These are phyloP conservation scores for Sebastes minor DNA, from an alignment of 2,797 vertebrate species.

Conservation along the genomic window DNA sequence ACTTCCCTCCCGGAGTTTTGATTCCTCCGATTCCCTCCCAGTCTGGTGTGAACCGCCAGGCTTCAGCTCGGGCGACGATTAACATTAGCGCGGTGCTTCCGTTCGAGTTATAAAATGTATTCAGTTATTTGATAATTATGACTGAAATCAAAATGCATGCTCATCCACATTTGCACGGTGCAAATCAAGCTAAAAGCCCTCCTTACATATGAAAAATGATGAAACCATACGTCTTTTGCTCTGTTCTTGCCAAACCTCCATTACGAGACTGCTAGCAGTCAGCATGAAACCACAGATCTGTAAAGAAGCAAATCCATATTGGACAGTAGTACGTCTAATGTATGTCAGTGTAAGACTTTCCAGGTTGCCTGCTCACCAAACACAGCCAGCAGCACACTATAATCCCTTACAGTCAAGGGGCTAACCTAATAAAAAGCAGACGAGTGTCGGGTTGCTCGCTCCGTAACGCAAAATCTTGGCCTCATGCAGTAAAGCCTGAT, in stretches of 20 bases:
- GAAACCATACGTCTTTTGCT: neutral
- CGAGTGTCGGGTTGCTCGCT: conserved; percentile 21
- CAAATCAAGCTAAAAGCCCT: neutral
- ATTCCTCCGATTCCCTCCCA: no score
- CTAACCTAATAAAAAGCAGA: conserved; percentile 45
- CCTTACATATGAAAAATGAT: neutral
- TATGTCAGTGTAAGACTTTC: conserved; percentile 21
- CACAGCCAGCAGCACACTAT: conserved; percentile 13
- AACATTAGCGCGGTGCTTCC: no score
- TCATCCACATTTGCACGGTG: neutral
- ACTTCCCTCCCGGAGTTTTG: no score
- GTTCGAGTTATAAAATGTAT: neutral
- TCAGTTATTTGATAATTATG: neutral
- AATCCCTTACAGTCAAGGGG: conserved; percentile 34
- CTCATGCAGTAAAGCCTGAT: neutral
- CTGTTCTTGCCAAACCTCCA: conserved; percentile 15
- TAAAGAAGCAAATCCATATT: conserved; percentile 39
- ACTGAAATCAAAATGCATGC: neutral
- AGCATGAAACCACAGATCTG: conserved; percentile 24
- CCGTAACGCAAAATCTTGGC: conserved; percentile 10
- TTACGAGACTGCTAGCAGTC: conserved; percentile 1
- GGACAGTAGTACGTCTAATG: conserved; percentile 18
- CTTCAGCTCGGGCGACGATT: no score
- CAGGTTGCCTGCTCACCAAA: conserved; percentile 19
- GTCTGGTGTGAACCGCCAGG: no score